phyloP scores from a whole-genome alignment of 2,797 vertebrate species.

The Poeciliopsis paucimaculata region DNA sequence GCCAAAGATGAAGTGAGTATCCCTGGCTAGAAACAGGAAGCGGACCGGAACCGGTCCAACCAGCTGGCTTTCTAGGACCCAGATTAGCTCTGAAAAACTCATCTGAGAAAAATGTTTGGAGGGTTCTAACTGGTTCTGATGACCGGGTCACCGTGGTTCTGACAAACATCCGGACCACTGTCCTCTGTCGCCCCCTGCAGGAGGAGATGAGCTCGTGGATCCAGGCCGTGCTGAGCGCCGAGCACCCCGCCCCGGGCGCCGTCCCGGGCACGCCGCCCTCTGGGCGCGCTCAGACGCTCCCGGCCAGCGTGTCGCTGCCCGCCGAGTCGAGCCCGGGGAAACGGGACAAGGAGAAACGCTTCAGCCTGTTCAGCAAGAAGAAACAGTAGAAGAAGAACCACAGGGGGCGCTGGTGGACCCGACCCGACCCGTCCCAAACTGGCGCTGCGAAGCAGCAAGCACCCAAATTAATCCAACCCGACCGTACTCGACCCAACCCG shows the following conservation, averaged over 20 bases:
- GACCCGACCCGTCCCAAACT: not conserved
- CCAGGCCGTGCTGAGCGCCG: conserved; percentile 90
- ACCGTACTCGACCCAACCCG: accelerated
- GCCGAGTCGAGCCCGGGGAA: conserved; percentile 94
- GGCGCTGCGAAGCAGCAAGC: too few species aligned
- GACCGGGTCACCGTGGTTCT: not conserved
- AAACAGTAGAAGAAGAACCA: conserved; percentile 80
- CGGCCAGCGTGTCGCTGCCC: conserved; percentile 87
- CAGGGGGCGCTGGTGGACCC: conserved; percentile 40
- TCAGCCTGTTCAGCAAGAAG: conserved; percentile 98
- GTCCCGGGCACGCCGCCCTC: conserved; percentile 89
- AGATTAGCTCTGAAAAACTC: not conserved
- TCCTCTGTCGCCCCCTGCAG: conserved; percentile 68
- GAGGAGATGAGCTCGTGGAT: conserved; percentile 99
- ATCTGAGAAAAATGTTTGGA: not conserved
- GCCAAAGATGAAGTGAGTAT: conserved; percentile 97
- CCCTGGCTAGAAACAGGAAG: conserved; percentile 9
- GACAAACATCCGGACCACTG: not conserved
- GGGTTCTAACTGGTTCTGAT: not conserved
- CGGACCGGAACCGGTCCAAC: not conserved
- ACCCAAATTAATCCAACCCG: too few species aligned
- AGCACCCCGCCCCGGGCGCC: conserved; percentile 84
- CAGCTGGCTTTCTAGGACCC: not conserved
- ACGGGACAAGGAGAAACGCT: conserved; percentile 91
- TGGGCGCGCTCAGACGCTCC: conserved; percentile 93